phyloP scores from a whole-genome alignment of 2,888 invertebrate genomes.

The Isotomurus palustris region DNA sequence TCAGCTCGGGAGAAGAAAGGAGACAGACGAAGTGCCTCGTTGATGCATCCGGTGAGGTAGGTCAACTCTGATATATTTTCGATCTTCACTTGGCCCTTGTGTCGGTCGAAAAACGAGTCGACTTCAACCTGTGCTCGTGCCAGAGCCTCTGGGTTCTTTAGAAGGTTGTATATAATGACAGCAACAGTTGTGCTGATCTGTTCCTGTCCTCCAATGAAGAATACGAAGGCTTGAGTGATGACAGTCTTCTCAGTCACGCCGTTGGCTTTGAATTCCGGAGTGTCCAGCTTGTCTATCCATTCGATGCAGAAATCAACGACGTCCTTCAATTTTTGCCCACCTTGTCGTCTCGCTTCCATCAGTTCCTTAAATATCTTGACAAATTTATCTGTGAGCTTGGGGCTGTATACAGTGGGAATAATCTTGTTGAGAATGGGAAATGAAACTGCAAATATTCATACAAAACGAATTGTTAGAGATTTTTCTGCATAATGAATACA shows the following conservation, averaged over 20 bases:
- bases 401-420: conserved; percentile 9
- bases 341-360: conserved; percentile 15
- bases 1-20: conserved; percentile 37
- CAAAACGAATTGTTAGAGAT: too few species aligned
- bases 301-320: conserved; percentile 19
- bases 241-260: conserved; percentile 34
- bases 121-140: conserved; percentile 31
- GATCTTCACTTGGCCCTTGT: conserved; percentile 30
- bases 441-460: conserved; percentile 28
- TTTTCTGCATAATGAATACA: too few species aligned
- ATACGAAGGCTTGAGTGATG: conserved; percentile 30
- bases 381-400: conserved; percentile 13
- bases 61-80: conserved; percentile 34
- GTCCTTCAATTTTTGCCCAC: conserved; percentile 24
- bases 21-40: conserved; percentile 31
- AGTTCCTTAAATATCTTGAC: conserved; percentile 17
- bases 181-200: conserved; percentile 31
- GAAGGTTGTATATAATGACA: conserved; percentile 24
- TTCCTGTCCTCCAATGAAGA: conserved; percentile 41
- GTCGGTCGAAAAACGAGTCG: conserved; percentile 27
- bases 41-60: conserved; percentile 34
- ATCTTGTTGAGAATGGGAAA: conserved; percentile 29
- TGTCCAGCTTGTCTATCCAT: conserved; percentile 23
- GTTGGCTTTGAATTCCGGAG: conserved; percentile 31
- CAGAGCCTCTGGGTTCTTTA: conserved; percentile 28